Conservation (phyloP, 1,140 invertebrate genomes). For the Phocides pigmalion region DNA sequence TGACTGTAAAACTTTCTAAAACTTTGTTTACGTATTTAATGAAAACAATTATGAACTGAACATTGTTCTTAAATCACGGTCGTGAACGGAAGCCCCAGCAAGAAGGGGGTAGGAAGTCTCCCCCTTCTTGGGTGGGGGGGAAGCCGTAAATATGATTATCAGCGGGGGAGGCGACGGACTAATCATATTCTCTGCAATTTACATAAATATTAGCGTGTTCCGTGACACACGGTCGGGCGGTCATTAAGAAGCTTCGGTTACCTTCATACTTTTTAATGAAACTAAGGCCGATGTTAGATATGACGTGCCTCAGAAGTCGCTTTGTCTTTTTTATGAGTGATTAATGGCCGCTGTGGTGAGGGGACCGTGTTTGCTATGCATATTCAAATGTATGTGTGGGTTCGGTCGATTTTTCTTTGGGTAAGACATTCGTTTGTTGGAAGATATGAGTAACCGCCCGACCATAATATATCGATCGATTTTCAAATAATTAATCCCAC, state of each 20-base stretch:
- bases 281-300: constrained; percentile 70
- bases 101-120: constrained; percentile 33
- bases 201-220: constrained; percentile 81
- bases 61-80: constrained; percentile 35
- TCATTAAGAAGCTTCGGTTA: constrained; percentile 61
- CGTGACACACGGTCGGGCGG: constrained; percentile 69
- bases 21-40: not conserved
- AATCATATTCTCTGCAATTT: constrained; percentile 82
- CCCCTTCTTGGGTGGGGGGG: constrained; percentile 37
- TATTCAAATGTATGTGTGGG: constrained; percentile 56
- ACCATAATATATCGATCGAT: not conserved
- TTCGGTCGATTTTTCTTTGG: constrained; percentile 46
- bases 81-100: constrained; percentile 29
- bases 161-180: constrained; percentile 75
- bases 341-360: constrained; percentile 59
- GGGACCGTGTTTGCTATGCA: constrained; percentile 56
- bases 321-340: constrained; percentile 81
- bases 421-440: constrained; percentile 37
- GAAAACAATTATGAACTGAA: not conserved
- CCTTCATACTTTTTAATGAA: constrained; percentile 61
- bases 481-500: too few species aligned
- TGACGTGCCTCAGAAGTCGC: constrained; percentile 50
- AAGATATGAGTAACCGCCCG: not conserved
- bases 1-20: not conserved
- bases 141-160: constrained; percentile 81